These are phyloP conservation scores for Triops longicaudatus DNA, from an alignment of 1,140 invertebrate genomes.

Conservation along the genomic window DNA sequence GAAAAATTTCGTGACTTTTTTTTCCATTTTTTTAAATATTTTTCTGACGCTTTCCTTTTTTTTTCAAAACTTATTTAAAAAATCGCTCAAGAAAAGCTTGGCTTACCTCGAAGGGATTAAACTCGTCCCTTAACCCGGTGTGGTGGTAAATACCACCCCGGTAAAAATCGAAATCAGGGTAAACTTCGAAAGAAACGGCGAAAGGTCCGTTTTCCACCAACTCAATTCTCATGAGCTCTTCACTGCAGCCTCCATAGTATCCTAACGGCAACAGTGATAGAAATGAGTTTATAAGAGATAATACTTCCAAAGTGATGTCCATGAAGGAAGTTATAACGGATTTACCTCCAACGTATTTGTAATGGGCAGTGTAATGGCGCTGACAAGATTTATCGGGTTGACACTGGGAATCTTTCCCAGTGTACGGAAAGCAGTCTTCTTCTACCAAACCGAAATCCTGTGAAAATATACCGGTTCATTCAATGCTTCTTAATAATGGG, in stretches of 20 bases:
- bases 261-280: conserved; percentile 29
- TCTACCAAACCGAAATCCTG: conserved; percentile 44
- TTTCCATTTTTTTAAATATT: too few species aligned
- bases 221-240: conserved; percentile 44
- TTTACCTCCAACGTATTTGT: conserved; percentile 43
- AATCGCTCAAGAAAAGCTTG: not conserved
- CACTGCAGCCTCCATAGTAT: conserved; percentile 43
- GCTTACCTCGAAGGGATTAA: conserved; percentile 38
- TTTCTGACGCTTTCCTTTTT: too few species aligned
- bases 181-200: conserved; percentile 46
- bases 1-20: too few species aligned
- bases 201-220: conserved; percentile 47
- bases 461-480: too few species aligned
- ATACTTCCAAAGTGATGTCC: too few species aligned
- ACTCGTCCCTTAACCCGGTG: conserved; percentile 36
- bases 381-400: conserved; percentile 36
- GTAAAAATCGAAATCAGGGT: conserved; percentile 42
- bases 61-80: too few species aligned
- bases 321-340: not conserved
- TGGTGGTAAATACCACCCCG: conserved; percentile 41
- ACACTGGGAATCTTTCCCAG: conserved; percentile 38
- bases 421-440: conserved; percentile 45
- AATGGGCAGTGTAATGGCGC: conserved; percentile 42
- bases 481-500: too few species aligned
- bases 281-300: too few species aligned